A percentile compares a stretch with the other conserved stretches of the same genome.
phyloP scores from a whole-genome alignment of 2,113 vertebrate genomes.

The Sceloporus undulatus region DNA sequence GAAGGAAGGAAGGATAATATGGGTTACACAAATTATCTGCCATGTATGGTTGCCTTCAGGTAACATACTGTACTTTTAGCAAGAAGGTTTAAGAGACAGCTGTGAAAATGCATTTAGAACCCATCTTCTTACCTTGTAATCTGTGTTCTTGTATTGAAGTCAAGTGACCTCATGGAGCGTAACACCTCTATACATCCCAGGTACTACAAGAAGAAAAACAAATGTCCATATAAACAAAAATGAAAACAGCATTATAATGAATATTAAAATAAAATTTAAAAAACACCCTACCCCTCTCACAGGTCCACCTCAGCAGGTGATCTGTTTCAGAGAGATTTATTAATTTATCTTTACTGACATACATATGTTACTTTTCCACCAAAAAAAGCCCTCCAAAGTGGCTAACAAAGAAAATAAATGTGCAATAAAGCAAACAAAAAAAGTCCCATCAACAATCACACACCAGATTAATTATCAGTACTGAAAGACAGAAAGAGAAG shows the following conservation, averaged over 20 bases:
- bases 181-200: conserved; percentile 87
- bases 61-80: background rate
- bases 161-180: conserved; percentile 85
- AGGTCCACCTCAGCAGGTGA: background rate
- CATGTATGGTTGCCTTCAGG: background rate
- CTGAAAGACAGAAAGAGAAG: background rate
- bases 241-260: background rate
- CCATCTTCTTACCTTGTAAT: conserved; percentile 82
- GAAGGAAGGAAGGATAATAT: background rate
- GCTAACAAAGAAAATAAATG: background rate
- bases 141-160: conserved; percentile 85
- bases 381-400: background rate
- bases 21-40: background rate
- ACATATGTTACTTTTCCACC: background rate
- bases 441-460: background rate
- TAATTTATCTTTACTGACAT: background rate
- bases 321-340: background rate
- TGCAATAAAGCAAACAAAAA: background rate
- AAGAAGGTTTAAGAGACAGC: conserved; percentile 9
- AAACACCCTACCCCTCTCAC: background rate
- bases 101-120: conserved; percentile 18
- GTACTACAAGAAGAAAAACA: conserved; percentile 78
- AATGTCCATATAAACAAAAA: conserved; percentile 40
- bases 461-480: background rate
- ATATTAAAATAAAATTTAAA: background rate